Evolutionary conservation across 2,888 invertebrate species (phyloP).

Genomic region (Monochamus alternatus): DNA sequence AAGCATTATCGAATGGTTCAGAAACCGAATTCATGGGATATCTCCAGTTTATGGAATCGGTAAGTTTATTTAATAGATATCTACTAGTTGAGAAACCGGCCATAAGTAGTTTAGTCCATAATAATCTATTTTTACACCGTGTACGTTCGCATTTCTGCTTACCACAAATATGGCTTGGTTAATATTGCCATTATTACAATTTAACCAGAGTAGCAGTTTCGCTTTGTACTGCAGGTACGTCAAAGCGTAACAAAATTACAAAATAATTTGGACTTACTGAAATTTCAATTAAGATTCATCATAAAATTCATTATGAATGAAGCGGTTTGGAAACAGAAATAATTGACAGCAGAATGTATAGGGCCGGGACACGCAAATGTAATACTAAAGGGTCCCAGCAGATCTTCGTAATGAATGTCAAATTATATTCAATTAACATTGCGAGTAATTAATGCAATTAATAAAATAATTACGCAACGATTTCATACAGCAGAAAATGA

Average conservation of each 20-base stretch:
- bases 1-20: too few relatives aligned
- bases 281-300: constrained; percentile 28
- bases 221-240: not conserved
- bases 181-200: too few relatives aligned
- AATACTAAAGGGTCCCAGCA: not conserved
- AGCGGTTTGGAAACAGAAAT: constrained; percentile 12
- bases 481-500: constrained; percentile 13
- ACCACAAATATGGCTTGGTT: too few relatives aligned
- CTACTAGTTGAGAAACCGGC: too few relatives aligned
- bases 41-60: too few relatives aligned
- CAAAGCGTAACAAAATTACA: not conserved
- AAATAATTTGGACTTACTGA: constrained; percentile 12
- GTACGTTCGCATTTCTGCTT: too few relatives aligned
- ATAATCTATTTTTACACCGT: too few relatives aligned
- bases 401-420: constrained; percentile 13
- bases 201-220: not conserved
- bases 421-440: constrained; percentile 17
- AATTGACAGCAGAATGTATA: constrained; percentile 16
- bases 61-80: too few relatives aligned
- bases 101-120: too few relatives aligned
- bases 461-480: constrained; percentile 28
- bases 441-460: constrained; percentile 15
- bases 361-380: constrained; percentile 10
- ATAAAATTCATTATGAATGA: constrained; percentile 11
- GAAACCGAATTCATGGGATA: too few relatives aligned